Evolutionary conservation across 2,797 vertebrate genomes (phyloP), one percentile per base, ranked within the genome.

Genomic region (Eulemur mongoz): DNA sequence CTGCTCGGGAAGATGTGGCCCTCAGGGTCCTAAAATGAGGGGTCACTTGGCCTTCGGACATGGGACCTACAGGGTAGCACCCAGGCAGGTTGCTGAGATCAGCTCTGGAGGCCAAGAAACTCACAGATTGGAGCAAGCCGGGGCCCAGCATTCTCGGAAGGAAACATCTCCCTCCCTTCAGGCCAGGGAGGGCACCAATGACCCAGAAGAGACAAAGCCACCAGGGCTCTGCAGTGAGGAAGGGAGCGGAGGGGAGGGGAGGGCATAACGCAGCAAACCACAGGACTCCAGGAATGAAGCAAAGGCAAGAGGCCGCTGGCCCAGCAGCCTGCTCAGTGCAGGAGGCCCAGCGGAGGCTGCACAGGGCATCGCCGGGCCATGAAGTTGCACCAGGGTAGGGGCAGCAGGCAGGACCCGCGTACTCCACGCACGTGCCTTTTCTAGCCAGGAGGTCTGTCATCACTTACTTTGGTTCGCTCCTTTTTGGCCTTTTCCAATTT

Each of bases 401-500:
- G 11, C 8, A 11, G 91, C 80, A 76, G 27, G 84, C 12, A 61
- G 80, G 73, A 65, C 67, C 50, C 9, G 0, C 0, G 23, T 0
- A 1, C 61, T 38, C 73, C 22, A 25, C n/a, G 30, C 7, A 11
- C 57, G n/a, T n/a, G 54, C 38, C 57, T 45, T 12, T 22, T 67
- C 7, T 30, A 12, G 23, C 80, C 40, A 7, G 38, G 67, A 67
- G 52, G 43, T 7, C 11, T 13, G 38, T 9, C 22, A 22, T 14
- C 2, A 95, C 98, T 98, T 98, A 99, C 99, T 99, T 99, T 99
- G 35, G 99, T 99, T 91, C 99, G 98, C 67, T 99, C 99, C 96
- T 99, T 99, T 98, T 99, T 99, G 97, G 99, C 99, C 95, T 99
- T 99, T 98, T 99, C 99, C 97, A 99, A 54, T 97, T 99, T 99